phyloP scores from a whole-genome alignment of 2,113 vertebrate genomes.

The Myotis lucifugus region DNA sequence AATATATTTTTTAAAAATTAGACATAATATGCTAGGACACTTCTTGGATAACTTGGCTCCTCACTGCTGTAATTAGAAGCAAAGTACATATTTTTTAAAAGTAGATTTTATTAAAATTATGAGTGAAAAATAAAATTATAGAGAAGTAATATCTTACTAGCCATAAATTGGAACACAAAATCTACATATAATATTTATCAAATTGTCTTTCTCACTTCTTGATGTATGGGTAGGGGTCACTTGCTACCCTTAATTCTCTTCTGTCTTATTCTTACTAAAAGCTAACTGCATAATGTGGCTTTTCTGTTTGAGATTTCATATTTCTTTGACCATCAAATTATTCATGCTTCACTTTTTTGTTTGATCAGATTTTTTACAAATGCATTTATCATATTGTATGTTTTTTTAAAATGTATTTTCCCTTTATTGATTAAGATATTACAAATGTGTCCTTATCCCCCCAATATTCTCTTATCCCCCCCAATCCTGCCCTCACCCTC shows the following conservation, averaged over 20 bases:
- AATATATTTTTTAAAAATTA: neutral
- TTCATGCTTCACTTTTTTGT: neutral
- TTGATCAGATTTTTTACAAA: slow-evolving; percentile 23
- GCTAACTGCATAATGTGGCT: neutral
- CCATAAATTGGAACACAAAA: neutral
- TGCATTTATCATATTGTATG: neutral
- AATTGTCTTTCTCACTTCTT: neutral
- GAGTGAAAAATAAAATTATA: neutral
- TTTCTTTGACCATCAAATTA: neutral
- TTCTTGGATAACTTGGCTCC: neutral
- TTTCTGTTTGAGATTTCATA: neutral
- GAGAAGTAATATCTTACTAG: neutral
- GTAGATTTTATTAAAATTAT: neutral
- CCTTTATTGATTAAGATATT: too few relatives aligned
- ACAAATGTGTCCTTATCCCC: too few relatives aligned
- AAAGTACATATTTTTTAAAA: neutral
- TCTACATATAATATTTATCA: neutral
- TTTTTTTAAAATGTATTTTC: neutral
- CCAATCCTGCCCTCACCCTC: too few relatives aligned
- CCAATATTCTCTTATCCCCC: too few relatives aligned
- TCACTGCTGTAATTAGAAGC: neutral
- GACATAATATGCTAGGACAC: neutral
- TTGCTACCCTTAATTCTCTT: slow-evolving; percentile 17
- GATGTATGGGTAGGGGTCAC: neutral
- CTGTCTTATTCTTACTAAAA: neutral